Base-by-base conservation (phyloP, 2,888 invertebrate species). In the Prosopocoilus inquinatus region DNA sequence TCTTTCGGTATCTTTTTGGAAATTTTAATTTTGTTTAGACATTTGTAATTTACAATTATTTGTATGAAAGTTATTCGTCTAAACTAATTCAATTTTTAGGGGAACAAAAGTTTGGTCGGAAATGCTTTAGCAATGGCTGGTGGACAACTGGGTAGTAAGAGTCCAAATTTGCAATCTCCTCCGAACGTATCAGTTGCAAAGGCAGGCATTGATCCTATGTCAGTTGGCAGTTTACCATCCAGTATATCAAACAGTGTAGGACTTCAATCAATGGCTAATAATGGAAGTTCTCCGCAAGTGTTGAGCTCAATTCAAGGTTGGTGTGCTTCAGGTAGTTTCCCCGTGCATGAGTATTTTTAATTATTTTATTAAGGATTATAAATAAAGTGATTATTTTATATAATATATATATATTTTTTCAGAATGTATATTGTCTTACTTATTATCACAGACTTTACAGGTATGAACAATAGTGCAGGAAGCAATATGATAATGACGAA, bases 121-220 rank as follows among this genome's bases (percentile, higher is more conserved):
- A 84, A 86, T 79, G 84, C 87, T 67, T 82, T 89, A 73, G 84
- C 86, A 48, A 84, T 90, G 81, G 84, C 86, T 60, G 84, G 88
- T 76, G 89, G 86, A 71, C 87, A 86, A 70, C 80, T 91, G 75
- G 89, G 90, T 62, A 91, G 84, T 78, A 91, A 91, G 76, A 90
- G 90, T 76, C 90, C 91, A 61, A 91, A 87, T 74, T 80, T 92
- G 74, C 92, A 92, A 76, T 91, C 91, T 52, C 91, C 91, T 55
- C 91, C 91, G 46, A 91, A 91, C 71, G 88, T 90, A 66, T 87
- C 89, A 88, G 89, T 60, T 86, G 88, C 64, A 75, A 78, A 84
- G 84, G 78, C 67, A 75, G 64, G 61, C 41, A 59, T 60, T 3
- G 86, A 86, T 68, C 82, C 84, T 38, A 84, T 86, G 74, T 86